phyloP scores from a whole-genome alignment of 2,113 vertebrate genomes.

The Poicephalus gulielmi region DNA sequence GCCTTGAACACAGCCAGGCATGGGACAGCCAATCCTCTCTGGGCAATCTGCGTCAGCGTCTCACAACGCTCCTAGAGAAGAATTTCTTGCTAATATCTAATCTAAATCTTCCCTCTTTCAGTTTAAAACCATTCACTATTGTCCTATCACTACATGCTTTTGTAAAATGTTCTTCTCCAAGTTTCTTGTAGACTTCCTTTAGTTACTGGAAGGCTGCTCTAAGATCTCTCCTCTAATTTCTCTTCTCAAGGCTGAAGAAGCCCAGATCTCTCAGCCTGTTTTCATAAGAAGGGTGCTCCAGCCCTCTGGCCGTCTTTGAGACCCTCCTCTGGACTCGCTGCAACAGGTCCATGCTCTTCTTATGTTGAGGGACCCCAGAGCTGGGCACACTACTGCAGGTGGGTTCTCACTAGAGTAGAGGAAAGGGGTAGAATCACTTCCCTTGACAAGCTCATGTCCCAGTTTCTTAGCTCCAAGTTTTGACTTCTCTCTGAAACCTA shows the following conservation, averaged over 20 bases:
- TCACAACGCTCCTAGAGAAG: not conserved
- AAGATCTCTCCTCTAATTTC: not conserved
- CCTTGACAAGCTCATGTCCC: not conserved
- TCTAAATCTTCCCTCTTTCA: not conserved
- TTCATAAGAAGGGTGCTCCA: not conserved
- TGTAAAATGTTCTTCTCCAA: not conserved
- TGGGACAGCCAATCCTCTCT: not conserved
- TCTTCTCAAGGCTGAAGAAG: not conserved
- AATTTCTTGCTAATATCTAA: not conserved
- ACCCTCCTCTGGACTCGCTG: not conserved
- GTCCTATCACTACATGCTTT: not conserved
- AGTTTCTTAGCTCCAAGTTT: not conserved
- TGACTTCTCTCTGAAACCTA: not conserved
- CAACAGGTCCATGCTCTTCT: not conserved
- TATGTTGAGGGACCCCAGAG: not conserved
- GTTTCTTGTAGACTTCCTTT: not conserved
- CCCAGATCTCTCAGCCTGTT: not conserved
- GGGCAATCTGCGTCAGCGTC: not conserved
- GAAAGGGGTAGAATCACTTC: not conserved
- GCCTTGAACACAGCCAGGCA: not conserved
- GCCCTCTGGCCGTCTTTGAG: not conserved
- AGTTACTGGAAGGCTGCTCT: not conserved
- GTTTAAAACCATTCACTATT: not conserved
- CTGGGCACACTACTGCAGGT: not conserved
- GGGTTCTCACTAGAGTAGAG: not conserved